Evolutionary conservation across 2,888 invertebrate genomes (phyloP).

Genomic region (Tiphia femorata): DNA sequence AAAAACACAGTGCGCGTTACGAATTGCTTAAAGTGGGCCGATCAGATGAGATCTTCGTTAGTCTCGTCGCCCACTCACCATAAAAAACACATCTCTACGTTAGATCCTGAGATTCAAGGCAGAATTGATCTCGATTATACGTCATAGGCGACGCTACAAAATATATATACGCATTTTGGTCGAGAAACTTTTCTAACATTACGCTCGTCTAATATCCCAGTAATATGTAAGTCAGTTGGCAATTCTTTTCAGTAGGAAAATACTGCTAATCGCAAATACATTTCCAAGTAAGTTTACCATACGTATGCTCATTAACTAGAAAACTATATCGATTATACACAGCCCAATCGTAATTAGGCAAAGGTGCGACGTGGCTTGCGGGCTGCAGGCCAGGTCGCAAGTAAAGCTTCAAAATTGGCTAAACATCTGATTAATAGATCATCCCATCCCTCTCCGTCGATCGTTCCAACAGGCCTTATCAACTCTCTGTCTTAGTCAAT

Average conservation of each 20-base stretch:
- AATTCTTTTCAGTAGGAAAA: neutral
- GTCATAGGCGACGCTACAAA: neutral
- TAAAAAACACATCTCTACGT: neutral
- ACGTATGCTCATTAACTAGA: no score
- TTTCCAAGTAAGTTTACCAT: no score
- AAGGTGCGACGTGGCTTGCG: no score
- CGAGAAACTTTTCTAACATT: neutral
- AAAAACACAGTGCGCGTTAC: no score
- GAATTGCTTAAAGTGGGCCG: no score
- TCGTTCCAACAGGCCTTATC: neutral
- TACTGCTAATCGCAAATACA: neutral
- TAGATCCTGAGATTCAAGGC: slow-evolving; percentile 1
- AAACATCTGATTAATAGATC: no score
- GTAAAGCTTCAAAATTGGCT: no score
- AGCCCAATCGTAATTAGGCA: no score
- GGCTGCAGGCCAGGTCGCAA: no score
- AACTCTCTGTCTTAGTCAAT: neutral
- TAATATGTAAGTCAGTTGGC: no score
- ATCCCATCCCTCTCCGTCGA: neutral
- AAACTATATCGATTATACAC: no score
- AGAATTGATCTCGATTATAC: neutral
- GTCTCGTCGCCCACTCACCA: no score
- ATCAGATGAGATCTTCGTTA: neutral
- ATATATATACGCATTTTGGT: neutral
- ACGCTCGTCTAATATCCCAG: neutral